Percentiles rank a stretch among this genome's conserved stretches.
phyloP scores from a whole-genome alignment of 92 coral and sea anemone genomes.

The Epizoanthus stellaris region DNA sequence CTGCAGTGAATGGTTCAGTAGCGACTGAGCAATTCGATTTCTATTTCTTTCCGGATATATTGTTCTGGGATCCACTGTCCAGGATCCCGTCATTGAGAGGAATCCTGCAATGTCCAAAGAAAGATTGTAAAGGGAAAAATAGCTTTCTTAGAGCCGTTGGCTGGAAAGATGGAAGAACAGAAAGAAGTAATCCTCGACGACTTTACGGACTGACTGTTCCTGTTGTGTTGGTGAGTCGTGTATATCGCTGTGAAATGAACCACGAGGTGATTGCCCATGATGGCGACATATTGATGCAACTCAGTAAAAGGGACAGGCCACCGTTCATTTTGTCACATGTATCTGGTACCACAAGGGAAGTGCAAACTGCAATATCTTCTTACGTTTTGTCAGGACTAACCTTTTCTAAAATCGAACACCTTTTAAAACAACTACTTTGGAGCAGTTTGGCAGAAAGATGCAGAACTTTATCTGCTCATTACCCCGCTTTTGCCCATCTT shows the following conservation, averaged over 20 bases:
- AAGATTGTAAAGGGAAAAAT: slow-evolving; percentile 29
- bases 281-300: slow-evolving; percentile 33
- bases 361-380: slow-evolving; percentile 38
- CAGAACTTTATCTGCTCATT: slow-evolving; percentile 27
- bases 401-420: slow-evolving; percentile 36
- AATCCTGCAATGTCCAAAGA: slow-evolving; percentile 50
- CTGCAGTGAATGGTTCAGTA: background rate
- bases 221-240: slow-evolving; percentile 48
- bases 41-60: slow-evolving; percentile 45
- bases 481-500: slow-evolving; percentile 15
- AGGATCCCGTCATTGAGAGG: slow-evolving; percentile 45
- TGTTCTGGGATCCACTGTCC: slow-evolving; percentile 53
- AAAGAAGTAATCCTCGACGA: slow-evolving; percentile 38
- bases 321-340: slow-evolving; percentile 42
- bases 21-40: slow-evolving; percentile 6
- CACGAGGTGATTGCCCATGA: slow-evolving; percentile 63
- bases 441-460: slow-evolving; percentile 39
- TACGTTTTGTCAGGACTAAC: slow-evolving; percentile 40
- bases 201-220: slow-evolving; percentile 47
- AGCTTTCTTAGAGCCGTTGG: slow-evolving; percentile 49
- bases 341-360: slow-evolving; percentile 33
- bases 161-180: slow-evolving; percentile 61
- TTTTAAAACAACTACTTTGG: slow-evolving; percentile 34
- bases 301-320: slow-evolving; percentile 31
- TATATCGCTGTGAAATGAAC: slow-evolving; percentile 50